A percentile compares a stretch with the other conserved stretches of the same genome.
Conservation (phyloP, 2,113 vertebrate genomes). For the Phylloscopus trochiloides region DNA sequence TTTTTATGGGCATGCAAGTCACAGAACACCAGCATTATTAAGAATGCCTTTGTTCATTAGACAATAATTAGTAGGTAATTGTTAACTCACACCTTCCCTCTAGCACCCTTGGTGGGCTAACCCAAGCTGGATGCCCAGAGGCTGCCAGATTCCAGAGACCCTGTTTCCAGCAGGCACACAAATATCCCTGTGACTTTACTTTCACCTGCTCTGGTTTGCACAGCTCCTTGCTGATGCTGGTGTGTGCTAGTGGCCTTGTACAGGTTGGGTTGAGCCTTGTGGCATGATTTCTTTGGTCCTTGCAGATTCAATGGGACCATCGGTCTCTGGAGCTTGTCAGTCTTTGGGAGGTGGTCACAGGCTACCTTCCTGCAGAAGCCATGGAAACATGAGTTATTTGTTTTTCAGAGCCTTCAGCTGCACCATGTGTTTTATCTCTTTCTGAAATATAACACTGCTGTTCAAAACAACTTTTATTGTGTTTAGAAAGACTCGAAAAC, state of each 20-base stretch:
- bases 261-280: background rate
- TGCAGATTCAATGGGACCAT: background rate
- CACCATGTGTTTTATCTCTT: background rate
- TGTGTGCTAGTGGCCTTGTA: background rate
- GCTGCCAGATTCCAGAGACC: background rate
- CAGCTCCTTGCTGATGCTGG: background rate
- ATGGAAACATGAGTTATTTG: background rate
- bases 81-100: rapidly evolving
- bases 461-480: background rate
- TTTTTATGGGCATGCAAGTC: too few species aligned
- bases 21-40: background rate
- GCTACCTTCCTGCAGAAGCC: background rate
- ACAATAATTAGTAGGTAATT: background rate
- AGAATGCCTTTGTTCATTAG: background rate
- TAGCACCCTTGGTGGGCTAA: background rate
- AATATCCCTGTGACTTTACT: background rate
- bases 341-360: background rate
- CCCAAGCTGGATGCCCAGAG: background rate
- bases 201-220: rapidly evolving
- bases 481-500: background rate
- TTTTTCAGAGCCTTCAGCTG: background rate
- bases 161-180: background rate
- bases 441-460: background rate
- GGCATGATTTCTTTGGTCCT: background rate
- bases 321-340: background rate